Evolutionary conservation across 2,888 invertebrate species (phyloP).

Genomic region (Metopia argyrocephala): DNA sequence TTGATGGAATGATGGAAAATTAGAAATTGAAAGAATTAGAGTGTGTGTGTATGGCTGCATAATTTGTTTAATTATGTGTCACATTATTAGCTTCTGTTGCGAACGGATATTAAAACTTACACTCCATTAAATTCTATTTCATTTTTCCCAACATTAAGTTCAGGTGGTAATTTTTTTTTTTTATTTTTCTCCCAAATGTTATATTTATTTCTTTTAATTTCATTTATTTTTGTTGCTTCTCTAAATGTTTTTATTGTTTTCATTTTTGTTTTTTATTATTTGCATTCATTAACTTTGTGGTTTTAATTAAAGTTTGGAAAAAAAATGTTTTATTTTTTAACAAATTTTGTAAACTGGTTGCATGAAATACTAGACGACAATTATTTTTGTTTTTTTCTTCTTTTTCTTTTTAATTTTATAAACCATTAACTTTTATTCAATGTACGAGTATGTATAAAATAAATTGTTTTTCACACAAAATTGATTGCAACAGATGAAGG

Average conservation of each 20-base stretch:
- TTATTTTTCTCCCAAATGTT: background rate
- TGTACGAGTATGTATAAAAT: background rate
- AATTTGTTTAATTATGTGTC: slow-evolving; percentile 51
- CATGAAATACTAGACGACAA: too few species aligned
- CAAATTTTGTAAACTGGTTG: too few species aligned
- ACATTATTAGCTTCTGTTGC: slow-evolving; percentile 51
- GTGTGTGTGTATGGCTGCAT: slow-evolving; percentile 4
- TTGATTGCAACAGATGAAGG: background rate
- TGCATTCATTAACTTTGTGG: slow-evolving; percentile 22
- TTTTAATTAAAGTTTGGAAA: slow-evolving; percentile 28
- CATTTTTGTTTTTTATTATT: too few species aligned
- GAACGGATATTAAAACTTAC: slow-evolving; percentile 58
- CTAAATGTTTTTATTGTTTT: background rate
- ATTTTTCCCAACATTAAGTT: slow-evolving; percentile 66
- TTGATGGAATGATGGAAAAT: background rate
- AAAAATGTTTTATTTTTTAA: background rate
- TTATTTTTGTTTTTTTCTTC: background rate
- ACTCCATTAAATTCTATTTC: slow-evolving; percentile 59
- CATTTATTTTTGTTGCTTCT: background rate
- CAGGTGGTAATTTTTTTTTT: slow-evolving; percentile 65
- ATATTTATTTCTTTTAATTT: too few species aligned
- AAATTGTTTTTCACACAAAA: background rate
- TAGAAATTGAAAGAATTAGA: background rate
- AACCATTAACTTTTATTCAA: background rate
- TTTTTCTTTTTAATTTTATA: background rate